Percentiles rank a stretch among this genome's conserved stretches.
These are phyloP conservation scores for Deilephila elpenor DNA, from an alignment of 2,888 invertebrate genomes.

Conservation along the genomic window DNA sequence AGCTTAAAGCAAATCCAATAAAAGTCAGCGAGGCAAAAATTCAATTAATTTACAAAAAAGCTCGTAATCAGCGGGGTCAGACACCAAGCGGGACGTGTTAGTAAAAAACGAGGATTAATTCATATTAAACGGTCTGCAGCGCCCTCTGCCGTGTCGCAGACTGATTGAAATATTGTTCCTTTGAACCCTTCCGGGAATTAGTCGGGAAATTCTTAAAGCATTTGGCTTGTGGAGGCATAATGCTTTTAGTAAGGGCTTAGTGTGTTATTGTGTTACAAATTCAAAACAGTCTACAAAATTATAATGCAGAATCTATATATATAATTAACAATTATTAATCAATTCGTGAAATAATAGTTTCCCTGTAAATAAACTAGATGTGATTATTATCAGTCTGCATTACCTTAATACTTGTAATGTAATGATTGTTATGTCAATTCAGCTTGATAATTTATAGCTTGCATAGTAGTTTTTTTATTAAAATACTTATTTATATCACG, in stretches of 20 bases:
- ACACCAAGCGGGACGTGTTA: slow-evolving; percentile 26
- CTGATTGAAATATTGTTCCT: slow-evolving; percentile 26
- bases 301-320: no score
- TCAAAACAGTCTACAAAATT: no score
- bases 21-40: slow-evolving; percentile 5
- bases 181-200: slow-evolving; percentile 25
- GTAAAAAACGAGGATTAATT: slow-evolving; percentile 57
- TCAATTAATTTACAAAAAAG: slow-evolving; percentile 28
- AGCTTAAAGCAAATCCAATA: slow-evolving; percentile 21
- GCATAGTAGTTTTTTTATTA: no score
- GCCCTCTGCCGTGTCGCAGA: slow-evolving; percentile 36
- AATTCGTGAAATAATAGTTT: no score
- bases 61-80: slow-evolving; percentile 22
- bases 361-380: no score
- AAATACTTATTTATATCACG: no score
- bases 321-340: no score
- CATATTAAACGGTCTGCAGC: slow-evolving; percentile 71
- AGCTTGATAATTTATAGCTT: no score
- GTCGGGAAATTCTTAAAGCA: not conserved
- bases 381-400: no score
- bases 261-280: no score
- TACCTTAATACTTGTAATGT: no score
- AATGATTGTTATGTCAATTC: no score
- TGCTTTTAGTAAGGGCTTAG: not conserved
- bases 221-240: not conserved